These are phyloP conservation scores for Neolamprologus sp. DNA, from an alignment of 2,113 vertebrate species.

Conservation along the genomic window DNA sequence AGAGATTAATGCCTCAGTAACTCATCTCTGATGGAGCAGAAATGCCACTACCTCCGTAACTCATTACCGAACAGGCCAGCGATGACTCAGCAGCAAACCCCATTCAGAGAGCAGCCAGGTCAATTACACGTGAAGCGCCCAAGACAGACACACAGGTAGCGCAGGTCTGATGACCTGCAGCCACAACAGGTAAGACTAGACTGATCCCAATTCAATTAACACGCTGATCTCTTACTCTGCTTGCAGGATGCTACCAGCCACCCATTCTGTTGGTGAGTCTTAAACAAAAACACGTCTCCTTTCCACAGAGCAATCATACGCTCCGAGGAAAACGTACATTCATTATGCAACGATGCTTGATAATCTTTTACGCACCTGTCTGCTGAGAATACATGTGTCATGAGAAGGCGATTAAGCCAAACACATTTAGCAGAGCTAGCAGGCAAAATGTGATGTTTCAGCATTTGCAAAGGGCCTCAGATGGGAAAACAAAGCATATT, in stretches of 20 bases:
- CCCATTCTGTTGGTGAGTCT: neutral
- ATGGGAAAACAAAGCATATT: neutral
- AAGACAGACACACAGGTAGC: neutral
- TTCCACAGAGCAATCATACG: neutral
- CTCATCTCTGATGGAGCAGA: conserved; percentile 32
- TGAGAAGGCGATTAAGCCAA: neutral
- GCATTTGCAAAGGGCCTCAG: neutral
- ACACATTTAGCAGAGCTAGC: neutral
- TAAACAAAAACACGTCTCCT: neutral
- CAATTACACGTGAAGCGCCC: conserved; percentile 3
- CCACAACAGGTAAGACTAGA: conserved; percentile 18
- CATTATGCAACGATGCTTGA: neutral
- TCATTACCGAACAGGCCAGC: neutral
- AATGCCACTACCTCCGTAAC: conserved; percentile 4
- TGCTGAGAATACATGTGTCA: neutral
- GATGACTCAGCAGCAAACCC: conserved; percentile 44
- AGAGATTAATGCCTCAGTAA: conserved; percentile 36
- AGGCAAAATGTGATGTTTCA: neutral
- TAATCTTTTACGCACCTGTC: neutral
- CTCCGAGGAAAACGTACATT: neutral
- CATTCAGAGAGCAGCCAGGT: conserved; percentile 4
- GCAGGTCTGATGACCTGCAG: conserved; percentile 7
- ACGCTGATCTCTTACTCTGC: conserved; percentile 3
- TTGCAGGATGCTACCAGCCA: neutral
- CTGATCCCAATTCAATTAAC: neutral